Conservation (phyloP, 2,888 invertebrate species). For the Acleris holmiana region DNA sequence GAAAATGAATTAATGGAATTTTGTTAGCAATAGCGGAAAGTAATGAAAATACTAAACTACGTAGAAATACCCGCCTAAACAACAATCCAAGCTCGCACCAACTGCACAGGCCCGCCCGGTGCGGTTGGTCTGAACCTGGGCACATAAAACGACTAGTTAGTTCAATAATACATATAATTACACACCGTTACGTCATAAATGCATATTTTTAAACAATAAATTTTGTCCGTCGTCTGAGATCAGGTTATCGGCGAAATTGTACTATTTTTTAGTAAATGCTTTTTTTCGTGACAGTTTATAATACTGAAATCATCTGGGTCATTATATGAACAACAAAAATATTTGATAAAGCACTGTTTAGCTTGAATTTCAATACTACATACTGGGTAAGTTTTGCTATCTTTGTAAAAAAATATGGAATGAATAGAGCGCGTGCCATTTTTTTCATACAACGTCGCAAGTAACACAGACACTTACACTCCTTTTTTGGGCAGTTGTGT, state of each 20-base stretch:
- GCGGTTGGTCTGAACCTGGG: conserved; percentile 15
- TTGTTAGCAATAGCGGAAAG: background rate
- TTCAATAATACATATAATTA: conserved; percentile 22
- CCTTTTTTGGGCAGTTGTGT: no score
- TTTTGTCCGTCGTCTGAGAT: conserved; percentile 67
- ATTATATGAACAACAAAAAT: no score
- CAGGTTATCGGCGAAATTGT: conserved; percentile 47
- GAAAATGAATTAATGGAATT: background rate
- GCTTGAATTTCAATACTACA: no score
- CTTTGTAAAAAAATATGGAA: background rate
- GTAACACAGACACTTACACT: no score
- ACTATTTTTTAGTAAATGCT: conserved; percentile 34
- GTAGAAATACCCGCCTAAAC: conserved; percentile 27
- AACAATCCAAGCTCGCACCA: conserved; percentile 9
- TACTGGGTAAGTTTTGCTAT: background rate
- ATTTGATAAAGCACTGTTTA: no score
- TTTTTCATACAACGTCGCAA: background rate
- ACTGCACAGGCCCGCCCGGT: background rate
- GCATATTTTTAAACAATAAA: conserved; percentile 32
- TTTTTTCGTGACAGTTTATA: background rate
- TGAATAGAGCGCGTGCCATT: background rate
- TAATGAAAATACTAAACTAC: conserved; percentile 11
- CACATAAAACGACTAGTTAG: conserved; percentile 27
- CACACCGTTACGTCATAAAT: conserved; percentile 34
- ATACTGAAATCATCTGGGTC: no score